phyloP scores from a whole-genome alignment of 2,888 invertebrate genomes.

The Chymomyza caudatula region DNA sequence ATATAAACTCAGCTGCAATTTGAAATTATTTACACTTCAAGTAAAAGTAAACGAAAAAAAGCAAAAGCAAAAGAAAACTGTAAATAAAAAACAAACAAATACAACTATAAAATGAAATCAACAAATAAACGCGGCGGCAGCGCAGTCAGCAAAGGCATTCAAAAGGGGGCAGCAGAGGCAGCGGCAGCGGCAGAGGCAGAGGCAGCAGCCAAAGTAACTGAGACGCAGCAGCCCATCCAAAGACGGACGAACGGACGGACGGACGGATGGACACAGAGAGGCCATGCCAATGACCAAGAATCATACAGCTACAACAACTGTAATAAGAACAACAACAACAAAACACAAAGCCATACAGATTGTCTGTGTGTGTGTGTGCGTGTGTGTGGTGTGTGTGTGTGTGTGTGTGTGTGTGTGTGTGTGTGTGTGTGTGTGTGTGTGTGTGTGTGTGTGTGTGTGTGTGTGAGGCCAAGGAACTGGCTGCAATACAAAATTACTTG shows the following conservation, averaged over 20 bases:
- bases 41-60: conserved; percentile 57
- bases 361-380: too few relatives aligned
- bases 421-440: conserved; percentile 27
- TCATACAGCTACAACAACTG: conserved; percentile 9
- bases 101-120: conserved; percentile 61
- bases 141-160: conserved; percentile 6
- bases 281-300: conserved; percentile 8
- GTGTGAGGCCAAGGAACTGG: conserved; percentile 64
- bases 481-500: conserved; percentile 68
- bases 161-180: neutral
- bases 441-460: neutral
- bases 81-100: conserved; percentile 57
- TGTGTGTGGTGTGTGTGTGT: conserved; percentile 2
- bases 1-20: conserved; percentile 28
- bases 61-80: conserved; percentile 23
- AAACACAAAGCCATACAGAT: conserved; percentile 56
- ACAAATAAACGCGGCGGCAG: conserved; percentile 49
- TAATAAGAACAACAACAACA: conserved; percentile 30
- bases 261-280: conserved; percentile 4
- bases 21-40: conserved; percentile 46
- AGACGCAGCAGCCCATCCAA: neutral
- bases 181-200: neutral
- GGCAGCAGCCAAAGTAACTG: neutral
- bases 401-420: conserved; percentile 1
- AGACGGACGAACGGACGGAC: conserved; percentile 10